Conservation (phyloP, 2,113 vertebrate species). For the Heterocephalus glaber region DNA sequence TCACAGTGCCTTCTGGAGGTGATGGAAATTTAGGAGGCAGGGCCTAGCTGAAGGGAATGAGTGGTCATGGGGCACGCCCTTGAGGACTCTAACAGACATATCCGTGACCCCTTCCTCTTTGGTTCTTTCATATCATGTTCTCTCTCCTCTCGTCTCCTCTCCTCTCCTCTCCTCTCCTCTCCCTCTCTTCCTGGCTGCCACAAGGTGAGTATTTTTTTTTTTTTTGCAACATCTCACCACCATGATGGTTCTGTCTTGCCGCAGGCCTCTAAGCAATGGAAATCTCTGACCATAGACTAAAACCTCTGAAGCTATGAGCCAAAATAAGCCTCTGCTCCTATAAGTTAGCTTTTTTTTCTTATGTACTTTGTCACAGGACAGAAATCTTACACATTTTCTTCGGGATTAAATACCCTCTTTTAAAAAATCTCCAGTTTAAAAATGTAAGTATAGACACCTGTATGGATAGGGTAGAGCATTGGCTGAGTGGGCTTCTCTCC, state of each 20-base stretch:
- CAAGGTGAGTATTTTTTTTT: not conserved
- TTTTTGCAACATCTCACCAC: not conserved
- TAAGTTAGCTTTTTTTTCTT: not conserved
- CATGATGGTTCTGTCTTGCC: not conserved
- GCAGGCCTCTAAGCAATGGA: not conserved
- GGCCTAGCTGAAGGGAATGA: not conserved
- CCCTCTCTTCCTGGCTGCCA: too few species aligned
- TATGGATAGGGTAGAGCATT: not conserved
- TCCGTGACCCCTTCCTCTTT: not conserved
- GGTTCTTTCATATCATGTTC: not conserved
- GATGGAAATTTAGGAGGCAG: not conserved
- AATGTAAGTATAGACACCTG: not conserved
- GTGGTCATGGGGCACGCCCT: not conserved
- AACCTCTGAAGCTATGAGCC: not conserved
- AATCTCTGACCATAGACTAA: not conserved
- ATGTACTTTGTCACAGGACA: not conserved
- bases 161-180: not conserved
- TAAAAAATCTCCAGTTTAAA: constrained; percentile 17
- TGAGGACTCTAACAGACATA: not conserved
- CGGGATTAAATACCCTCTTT: not conserved
- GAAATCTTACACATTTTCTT: not conserved
- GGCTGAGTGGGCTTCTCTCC: constrained; percentile 67
- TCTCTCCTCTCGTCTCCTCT: too few species aligned
- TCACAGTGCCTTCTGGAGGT: too few species aligned
- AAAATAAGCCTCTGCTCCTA: not conserved